phyloP scores from a whole-genome alignment of 2,797 vertebrate species.

The Enteromius unitaeniatus region DNA sequence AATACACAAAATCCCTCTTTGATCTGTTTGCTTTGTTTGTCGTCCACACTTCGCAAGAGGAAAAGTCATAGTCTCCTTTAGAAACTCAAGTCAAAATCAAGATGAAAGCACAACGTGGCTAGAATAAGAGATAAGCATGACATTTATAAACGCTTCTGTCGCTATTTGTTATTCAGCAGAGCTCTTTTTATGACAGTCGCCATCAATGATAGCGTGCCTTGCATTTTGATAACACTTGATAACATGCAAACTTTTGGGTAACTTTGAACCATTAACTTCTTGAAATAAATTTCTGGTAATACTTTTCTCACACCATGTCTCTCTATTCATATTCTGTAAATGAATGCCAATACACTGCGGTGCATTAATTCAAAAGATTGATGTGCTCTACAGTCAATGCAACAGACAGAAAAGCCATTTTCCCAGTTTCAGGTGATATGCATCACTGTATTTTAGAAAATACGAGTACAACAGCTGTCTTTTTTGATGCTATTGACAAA shows the following conservation, averaged over 20 bases:
- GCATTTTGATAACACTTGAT: slow-evolving; percentile 57
- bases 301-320: not conserved
- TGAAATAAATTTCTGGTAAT: not conserved
- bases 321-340: slow-evolving; percentile 3
- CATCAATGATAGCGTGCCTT: slow-evolving; percentile 33
- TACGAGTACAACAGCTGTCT: slow-evolving; percentile 12
- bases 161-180: slow-evolving; percentile 60
- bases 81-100: slow-evolving; percentile 64
- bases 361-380: slow-evolving; percentile 37
- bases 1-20: slow-evolving; percentile 54
- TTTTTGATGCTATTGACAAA: slow-evolving; percentile 34
- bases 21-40: slow-evolving; percentile 50
- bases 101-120: slow-evolving; percentile 64
- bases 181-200: slow-evolving; percentile 50
- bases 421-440: not conserved
- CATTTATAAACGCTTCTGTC: slow-evolving; percentile 68
- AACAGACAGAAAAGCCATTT: slow-evolving; percentile 16
- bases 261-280: slow-evolving; percentile 17
- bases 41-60: slow-evolving; percentile 28
- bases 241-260: slow-evolving; percentile 39
- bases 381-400: slow-evolving; percentile 38
- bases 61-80: slow-evolving; percentile 59
- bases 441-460: slow-evolving; percentile 19
- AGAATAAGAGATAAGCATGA: slow-evolving; percentile 61
- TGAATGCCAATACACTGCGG: not conserved